phyloP scores from a whole-genome alignment of 2,888 invertebrate genomes.

The Cataglyphis altisquamis region DNA sequence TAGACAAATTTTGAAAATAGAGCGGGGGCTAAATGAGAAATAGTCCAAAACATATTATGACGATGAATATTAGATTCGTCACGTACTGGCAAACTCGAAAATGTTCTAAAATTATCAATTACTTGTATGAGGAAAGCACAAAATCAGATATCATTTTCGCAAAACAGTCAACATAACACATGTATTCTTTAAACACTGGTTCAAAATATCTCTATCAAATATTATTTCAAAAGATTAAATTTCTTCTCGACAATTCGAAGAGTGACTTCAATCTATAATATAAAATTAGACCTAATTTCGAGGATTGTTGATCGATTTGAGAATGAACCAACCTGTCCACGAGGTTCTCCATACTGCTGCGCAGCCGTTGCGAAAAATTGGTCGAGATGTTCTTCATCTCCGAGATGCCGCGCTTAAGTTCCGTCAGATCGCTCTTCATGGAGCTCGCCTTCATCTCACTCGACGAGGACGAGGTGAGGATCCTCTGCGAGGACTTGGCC shows the following conservation, averaged over 20 bases:
- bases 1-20: background rate
- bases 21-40: background rate
- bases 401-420: conserved; percentile 94
- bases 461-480: conserved; percentile 86
- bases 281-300: background rate
- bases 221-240: background rate
- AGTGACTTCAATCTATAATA: background rate
- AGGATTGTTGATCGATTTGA: background rate
- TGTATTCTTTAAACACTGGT: background rate
- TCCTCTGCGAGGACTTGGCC: conserved; percentile 88
- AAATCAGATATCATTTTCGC: background rate
- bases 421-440: conserved; percentile 93
- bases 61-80: conserved; percentile 21
- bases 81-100: conserved; percentile 16
- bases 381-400: conserved; percentile 93
- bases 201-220: background rate
- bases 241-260: background rate
- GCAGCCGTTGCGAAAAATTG: conserved; percentile 87
- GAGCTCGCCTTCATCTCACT: conserved; percentile 94
- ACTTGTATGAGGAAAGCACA: conserved; percentile 4
- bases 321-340: conserved; percentile 88
- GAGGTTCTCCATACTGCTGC: conserved; percentile 93
- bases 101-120: conserved; percentile 25
- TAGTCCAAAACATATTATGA: background rate
- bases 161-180: conserved; percentile 1